Evolutionary conservation across 2,113 vertebrate species (phyloP).

Genomic region (Pampusana beccarii): DNA sequence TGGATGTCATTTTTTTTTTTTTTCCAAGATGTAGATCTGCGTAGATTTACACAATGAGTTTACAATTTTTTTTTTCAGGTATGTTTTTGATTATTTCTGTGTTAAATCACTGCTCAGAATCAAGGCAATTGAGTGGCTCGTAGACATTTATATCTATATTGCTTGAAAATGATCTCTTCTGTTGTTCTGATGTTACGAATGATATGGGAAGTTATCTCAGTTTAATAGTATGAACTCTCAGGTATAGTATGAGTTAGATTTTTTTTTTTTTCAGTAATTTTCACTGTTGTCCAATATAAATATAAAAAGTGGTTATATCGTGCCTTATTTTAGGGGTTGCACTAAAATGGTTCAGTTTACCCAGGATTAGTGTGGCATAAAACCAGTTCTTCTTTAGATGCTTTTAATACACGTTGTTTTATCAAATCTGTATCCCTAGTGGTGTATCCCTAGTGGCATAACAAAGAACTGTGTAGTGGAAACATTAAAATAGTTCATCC

Average conservation of each 20-base stretch:
- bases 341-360: not conserved
- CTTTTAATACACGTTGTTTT: not conserved
- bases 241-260: not conserved
- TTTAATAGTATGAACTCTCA: not conserved
- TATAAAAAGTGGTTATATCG: not conserved
- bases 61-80: not conserved
- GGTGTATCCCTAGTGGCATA: not conserved
- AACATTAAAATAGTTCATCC: not conserved
- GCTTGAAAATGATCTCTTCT: not conserved
- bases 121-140: not conserved
- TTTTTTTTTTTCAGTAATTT: not conserved
- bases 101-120: not conserved
- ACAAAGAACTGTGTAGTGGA: not conserved
- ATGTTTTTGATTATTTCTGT: not conserved
- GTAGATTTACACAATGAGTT: not conserved
- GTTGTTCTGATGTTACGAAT: not conserved
- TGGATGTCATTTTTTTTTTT: not conserved
- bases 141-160: not conserved
- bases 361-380: not conserved
- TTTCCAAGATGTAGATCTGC: not conserved
- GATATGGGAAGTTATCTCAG: not conserved
- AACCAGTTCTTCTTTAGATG: not conserved
- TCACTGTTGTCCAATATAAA: not conserved
- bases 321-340: not conserved
- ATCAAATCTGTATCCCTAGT: not conserved